A percentile compares a stretch with the other conserved stretches of the same genome.
phyloP scores from a whole-genome alignment of 2,888 invertebrate species.

The Hetaerina titia region DNA sequence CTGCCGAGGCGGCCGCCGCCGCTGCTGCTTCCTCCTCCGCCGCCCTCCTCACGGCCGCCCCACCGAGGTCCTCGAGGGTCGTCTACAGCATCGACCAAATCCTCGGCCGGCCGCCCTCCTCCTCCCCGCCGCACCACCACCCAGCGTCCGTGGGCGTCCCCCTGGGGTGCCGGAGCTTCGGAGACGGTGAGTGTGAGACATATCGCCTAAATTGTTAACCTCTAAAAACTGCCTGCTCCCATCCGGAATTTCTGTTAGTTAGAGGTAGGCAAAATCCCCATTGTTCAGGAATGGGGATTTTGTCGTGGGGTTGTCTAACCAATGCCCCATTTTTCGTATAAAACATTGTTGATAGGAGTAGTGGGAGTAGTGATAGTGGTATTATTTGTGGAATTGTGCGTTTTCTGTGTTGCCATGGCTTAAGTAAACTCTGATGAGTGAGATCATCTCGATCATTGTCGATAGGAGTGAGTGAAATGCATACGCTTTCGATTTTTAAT shows the following conservation, averaged over 20 bases:
- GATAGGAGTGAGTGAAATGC: too few species aligned
- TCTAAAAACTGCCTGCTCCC: neutral
- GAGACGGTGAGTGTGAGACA: slow-evolving; percentile 42
- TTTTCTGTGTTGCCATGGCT: too few species aligned
- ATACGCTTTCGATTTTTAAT: too few species aligned
- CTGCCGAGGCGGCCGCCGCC: slow-evolving; percentile 7
- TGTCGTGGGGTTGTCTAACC: too few species aligned
- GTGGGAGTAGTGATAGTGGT: too few species aligned
- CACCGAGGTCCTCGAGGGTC: neutral
- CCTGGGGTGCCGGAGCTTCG: slow-evolving; percentile 40
- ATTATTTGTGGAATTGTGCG: too few species aligned
- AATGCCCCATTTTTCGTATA: too few species aligned
- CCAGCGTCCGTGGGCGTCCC: neutral
- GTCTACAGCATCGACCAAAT: slow-evolving; percentile 64
- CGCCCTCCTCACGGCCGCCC: slow-evolving; percentile 33
- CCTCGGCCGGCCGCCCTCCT: slow-evolving; percentile 21
- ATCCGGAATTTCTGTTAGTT: neutral
- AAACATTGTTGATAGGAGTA: too few species aligned
- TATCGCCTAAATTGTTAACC: neutral
- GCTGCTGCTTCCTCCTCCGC: slow-evolving; percentile 48
- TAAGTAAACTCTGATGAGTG: too few species aligned
- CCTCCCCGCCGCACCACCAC: slow-evolving; percentile 21
- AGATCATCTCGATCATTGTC: too few species aligned
- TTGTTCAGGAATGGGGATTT: too few species aligned
- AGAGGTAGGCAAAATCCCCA: neutral